phyloP scores from a whole-genome alignment of 2,797 vertebrate genomes.

The Anguilla megastoma region DNA sequence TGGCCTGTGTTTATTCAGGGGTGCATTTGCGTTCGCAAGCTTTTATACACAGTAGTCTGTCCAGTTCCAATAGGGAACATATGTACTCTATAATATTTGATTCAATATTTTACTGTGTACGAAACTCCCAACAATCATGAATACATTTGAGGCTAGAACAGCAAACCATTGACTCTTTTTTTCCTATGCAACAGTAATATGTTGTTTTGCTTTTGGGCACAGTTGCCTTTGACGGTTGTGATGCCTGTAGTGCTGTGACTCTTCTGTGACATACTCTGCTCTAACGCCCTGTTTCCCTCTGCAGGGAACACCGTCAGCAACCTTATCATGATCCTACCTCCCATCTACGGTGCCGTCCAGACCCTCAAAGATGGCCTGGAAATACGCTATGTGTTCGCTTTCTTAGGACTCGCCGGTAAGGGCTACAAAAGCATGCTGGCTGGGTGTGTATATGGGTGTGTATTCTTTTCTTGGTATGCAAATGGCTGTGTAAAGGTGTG shows the following conservation, averaged over 20 bases:
- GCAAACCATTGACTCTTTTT: too few species aligned
- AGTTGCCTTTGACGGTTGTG: background rate
- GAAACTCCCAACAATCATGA: too few species aligned
- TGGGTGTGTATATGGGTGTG: background rate
- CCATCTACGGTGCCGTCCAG: slow-evolving; percentile 89
- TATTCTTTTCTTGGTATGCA: background rate
- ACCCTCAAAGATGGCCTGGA: slow-evolving; percentile 88
- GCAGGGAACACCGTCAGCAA: slow-evolving; percentile 99
- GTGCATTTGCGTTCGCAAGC: too few species aligned
- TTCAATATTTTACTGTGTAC: too few species aligned
- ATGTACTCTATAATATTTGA: too few species aligned
- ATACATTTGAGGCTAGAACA: too few species aligned
- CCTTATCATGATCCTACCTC: slow-evolving; percentile 98
- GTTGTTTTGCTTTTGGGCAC: too few species aligned
- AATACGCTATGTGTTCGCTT: slow-evolving; percentile 88
- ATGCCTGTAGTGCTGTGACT: background rate
- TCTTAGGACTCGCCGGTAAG: slow-evolving; percentile 90
- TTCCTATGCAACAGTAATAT: too few species aligned
- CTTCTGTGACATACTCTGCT: background rate
- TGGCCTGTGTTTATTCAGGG: too few species aligned
- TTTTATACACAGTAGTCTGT: too few species aligned
- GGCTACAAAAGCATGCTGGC: background rate
- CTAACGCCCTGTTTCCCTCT: slow-evolving; percentile 2
- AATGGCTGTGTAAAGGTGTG: background rate
- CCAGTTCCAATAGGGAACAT: too few species aligned